A percentile compares a stretch with the other conserved stretches of the same genome.
phyloP scores from a whole-genome alignment of 2,797 vertebrate species.

The Scomberomorus guttatus region DNA sequence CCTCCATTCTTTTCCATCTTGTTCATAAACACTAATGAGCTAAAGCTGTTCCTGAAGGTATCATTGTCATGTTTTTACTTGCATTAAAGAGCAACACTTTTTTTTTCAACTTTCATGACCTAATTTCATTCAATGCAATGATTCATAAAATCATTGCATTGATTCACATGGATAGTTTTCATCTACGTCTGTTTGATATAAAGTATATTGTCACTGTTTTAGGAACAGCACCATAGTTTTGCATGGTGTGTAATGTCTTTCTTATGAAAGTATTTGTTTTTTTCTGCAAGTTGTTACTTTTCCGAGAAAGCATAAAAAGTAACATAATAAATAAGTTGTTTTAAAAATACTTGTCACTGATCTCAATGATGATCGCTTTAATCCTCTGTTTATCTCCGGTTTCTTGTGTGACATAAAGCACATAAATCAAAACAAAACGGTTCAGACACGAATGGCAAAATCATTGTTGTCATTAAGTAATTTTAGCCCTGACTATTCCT shows the following conservation, averaged over 20 bases:
- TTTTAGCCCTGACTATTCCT: conserved; percentile 35
- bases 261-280: too few relatives aligned
- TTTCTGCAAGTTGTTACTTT: too few relatives aligned
- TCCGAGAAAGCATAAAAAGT: not conserved
- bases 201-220: too few relatives aligned
- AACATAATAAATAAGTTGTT: too few relatives aligned
- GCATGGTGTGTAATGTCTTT: too few relatives aligned
- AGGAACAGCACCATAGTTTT: too few relatives aligned
- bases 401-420: not conserved
- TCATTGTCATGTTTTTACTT: not conserved
- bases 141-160: not conserved
- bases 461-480: conserved; percentile 22
- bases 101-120: not conserved
- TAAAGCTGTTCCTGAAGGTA: not conserved
- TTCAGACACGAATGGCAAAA: conserved; percentile 34
- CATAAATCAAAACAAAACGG: conserved; percentile 30
- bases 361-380: not conserved
- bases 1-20: conserved; percentile 4
- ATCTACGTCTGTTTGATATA: too few relatives aligned
- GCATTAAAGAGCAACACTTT: not conserved
- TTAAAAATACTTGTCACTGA: not conserved
- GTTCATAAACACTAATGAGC: conserved; percentile 5
- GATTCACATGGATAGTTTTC: too few relatives aligned
- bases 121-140: too few relatives aligned
- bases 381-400: conserved; percentile 1